Evolutionary conservation across 2,797 vertebrate genomes (phyloP).

Genomic region (Danio choprae): DNA sequence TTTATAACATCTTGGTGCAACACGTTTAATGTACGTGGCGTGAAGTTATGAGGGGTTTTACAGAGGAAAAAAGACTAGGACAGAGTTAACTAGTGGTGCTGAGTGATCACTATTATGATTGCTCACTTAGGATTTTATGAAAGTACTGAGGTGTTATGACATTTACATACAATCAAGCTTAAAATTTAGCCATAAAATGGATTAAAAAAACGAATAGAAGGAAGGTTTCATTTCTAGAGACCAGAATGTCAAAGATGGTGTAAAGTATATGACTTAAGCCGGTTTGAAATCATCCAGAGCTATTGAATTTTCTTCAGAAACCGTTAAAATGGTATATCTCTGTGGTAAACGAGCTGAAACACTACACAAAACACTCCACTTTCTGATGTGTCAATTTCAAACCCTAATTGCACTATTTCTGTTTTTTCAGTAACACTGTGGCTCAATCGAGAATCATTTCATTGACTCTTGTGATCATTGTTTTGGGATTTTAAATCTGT

Average conservation of each 20-base stretch:
- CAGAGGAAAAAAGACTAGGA: background rate
- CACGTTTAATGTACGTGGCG: background rate
- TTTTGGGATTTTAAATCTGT: background rate
- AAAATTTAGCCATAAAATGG: background rate
- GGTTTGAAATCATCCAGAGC: background rate
- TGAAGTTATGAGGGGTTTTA: slow-evolving; percentile 14
- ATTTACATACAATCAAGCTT: background rate
- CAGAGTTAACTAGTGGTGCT: background rate
- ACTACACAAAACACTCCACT: background rate
- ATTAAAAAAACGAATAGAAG: background rate
- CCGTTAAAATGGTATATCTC: background rate
- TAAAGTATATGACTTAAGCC: background rate
- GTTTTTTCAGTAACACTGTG: slow-evolving; percentile 15
- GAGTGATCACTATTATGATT: background rate
- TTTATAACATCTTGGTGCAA: slow-evolving; percentile 25
- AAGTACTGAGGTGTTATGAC: background rate
- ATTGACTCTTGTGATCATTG: background rate
- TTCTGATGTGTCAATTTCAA: slow-evolving; percentile 4
- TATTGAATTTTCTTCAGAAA: background rate
- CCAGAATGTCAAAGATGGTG: background rate
- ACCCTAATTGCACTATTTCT: slow-evolving; percentile 34
- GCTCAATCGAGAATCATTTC: background rate
- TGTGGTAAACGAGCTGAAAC: background rate
- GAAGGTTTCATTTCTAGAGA: background rate
- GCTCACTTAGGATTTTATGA: background rate